Conservation (phyloP, 2,888 invertebrate species). For the Melolontha melolontha region DNA sequence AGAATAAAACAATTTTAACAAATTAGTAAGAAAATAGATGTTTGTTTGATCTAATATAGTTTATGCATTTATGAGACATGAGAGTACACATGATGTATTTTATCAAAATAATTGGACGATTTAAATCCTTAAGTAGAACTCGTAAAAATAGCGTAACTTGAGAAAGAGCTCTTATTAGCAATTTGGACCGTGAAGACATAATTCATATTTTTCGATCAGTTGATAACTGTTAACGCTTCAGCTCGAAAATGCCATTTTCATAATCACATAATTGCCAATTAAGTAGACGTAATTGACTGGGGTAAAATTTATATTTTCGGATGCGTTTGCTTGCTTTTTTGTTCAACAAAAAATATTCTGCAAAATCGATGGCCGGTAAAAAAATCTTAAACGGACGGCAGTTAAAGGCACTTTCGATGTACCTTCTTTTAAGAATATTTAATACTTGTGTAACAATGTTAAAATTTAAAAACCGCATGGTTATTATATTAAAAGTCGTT, state of each 20-base stretch:
- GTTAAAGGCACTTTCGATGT: slow-evolving; percentile 17
- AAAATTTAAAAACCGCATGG: not conserved
- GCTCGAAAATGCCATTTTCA: slow-evolving; percentile 17
- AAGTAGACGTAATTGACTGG: slow-evolving; percentile 35
- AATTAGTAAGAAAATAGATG: too few relatives aligned
- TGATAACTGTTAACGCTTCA: slow-evolving; percentile 24
- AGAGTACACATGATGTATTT: not conserved
- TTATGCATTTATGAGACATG: not conserved
- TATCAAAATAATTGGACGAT: not conserved
- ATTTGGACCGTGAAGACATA: slow-evolving; percentile 26
- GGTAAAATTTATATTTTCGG: slow-evolving; percentile 24
- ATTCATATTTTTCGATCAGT: slow-evolving; percentile 35
- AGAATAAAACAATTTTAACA: too few relatives aligned
- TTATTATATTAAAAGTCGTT: slow-evolving; percentile 2
- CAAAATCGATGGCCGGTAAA: slow-evolving; percentile 17
- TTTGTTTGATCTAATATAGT: too few relatives aligned
- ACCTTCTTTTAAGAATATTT: not conserved
- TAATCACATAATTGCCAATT: slow-evolving; percentile 35
- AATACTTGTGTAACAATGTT: slow-evolving; percentile 3
- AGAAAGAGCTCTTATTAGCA: slow-evolving; percentile 1
- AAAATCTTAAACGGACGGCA: slow-evolving; percentile 8
- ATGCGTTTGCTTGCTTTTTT: slow-evolving; percentile 7
- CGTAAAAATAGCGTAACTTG: not conserved
- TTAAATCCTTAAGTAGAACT: not conserved
- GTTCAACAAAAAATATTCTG: slow-evolving; percentile 3